Percentiles rank a stretch among this genome's conserved stretches.
These are phyloP conservation scores for Hydropsyche tenuis DNA, from an alignment of 1,140 invertebrate genomes.

Conservation along the genomic window DNA sequence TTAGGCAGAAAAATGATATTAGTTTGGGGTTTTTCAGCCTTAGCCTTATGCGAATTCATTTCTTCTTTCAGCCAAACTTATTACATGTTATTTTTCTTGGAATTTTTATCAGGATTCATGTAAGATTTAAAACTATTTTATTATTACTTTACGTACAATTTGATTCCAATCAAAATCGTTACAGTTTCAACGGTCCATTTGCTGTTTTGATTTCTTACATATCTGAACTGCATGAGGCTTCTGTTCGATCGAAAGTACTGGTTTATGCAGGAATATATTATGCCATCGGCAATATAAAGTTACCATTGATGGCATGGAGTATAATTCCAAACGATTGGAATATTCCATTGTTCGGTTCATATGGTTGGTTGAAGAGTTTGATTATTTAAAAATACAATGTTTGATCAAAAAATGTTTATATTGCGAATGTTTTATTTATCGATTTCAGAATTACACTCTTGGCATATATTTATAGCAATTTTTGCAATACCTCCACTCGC, in stretches of 20 bases:
- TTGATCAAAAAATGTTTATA: too few species aligned
- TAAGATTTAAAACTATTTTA: slow-evolving; percentile 57
- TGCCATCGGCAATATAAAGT: slow-evolving; percentile 63
- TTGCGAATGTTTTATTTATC: too few species aligned
- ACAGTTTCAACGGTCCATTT: slow-evolving; percentile 75
- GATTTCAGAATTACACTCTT: slow-evolving; percentile 68
- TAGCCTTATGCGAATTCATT: slow-evolving; percentile 71
- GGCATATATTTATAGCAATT: slow-evolving; percentile 76
- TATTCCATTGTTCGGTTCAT: slow-evolving; percentile 53
- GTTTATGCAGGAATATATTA: slow-evolving; percentile 69
- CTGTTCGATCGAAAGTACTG: slow-evolving; percentile 68
- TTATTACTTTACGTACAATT: neutral
- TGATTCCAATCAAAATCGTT: slow-evolving; percentile 39
- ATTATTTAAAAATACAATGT: too few species aligned
- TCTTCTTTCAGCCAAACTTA: slow-evolving; percentile 76
- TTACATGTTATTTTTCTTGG: slow-evolving; percentile 71
- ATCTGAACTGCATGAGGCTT: slow-evolving; percentile 71
- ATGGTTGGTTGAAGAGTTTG: slow-evolving; percentile 53
- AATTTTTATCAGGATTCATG: slow-evolving; percentile 81
- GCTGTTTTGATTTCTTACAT: slow-evolving; percentile 74
- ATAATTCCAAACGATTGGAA: slow-evolving; percentile 60
- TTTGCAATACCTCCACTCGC: slow-evolving; percentile 71
- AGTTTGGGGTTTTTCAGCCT: slow-evolving; percentile 72
- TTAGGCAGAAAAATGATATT: slow-evolving; percentile 75
- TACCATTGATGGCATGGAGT: slow-evolving; percentile 65